These are phyloP conservation scores for Geopemphigus sp. DNA, from an alignment of 1,140 invertebrate genomes.

Conservation along the genomic window DNA sequence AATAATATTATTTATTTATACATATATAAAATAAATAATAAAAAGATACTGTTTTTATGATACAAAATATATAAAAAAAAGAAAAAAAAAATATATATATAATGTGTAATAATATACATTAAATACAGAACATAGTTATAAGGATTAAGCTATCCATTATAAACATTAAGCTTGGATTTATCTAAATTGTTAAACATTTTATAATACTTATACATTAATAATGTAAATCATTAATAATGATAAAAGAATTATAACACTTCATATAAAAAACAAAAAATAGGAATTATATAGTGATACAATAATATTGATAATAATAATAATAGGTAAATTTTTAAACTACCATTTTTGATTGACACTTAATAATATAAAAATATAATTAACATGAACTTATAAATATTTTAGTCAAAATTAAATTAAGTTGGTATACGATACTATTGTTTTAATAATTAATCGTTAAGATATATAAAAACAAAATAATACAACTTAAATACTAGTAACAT, in stretches of 20 bases:
- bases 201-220: too few relatives aligned
- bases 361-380: neutral
- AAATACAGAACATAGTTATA: too few relatives aligned
- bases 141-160: too few relatives aligned
- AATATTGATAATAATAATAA: too few relatives aligned
- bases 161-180: too few relatives aligned
- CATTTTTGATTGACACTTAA: neutral
- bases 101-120: too few relatives aligned
- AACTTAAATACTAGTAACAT: neutral
- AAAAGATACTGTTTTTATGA: neutral
- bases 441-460: neutral
- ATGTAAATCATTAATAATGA: too few relatives aligned
- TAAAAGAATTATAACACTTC: too few relatives aligned
- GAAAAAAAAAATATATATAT: too few relatives aligned
- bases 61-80: too few relatives aligned
- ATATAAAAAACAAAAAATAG: neutral
- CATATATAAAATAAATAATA: slow-evolving; percentile 7
- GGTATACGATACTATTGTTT: neutral
- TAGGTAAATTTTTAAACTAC: too few relatives aligned
- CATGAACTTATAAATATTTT: neutral
- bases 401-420: neutral
- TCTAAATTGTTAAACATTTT: too few relatives aligned
- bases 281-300: neutral
- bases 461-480: neutral
- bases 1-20: neutral